These are phyloP conservation scores for Pycnonotus jocosus DNA, from an alignment of 2,113 vertebrate genomes.

Conservation along the genomic window DNA sequence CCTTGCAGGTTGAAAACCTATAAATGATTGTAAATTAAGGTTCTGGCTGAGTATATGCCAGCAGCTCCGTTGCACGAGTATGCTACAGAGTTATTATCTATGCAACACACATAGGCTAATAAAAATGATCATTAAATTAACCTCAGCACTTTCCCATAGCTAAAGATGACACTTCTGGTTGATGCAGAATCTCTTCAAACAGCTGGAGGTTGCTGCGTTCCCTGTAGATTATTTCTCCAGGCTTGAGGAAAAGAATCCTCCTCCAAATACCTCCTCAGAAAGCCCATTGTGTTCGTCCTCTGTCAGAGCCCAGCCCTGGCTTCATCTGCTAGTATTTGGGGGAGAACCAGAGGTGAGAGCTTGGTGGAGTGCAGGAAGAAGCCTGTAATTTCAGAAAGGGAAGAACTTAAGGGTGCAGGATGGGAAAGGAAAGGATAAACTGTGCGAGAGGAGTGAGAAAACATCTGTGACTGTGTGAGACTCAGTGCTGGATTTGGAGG, in stretches of 20 bases:
- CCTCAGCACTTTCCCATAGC: background rate
- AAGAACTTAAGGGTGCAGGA: background rate
- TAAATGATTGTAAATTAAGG: background rate
- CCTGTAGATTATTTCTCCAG: background rate
- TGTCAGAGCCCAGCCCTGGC: background rate
- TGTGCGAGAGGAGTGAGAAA: background rate
- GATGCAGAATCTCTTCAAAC: background rate
- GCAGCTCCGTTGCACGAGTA: fast-evolving
- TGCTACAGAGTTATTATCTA: background rate
- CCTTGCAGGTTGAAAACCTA: background rate
- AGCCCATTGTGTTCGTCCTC: background rate
- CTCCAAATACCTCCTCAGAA: background rate
- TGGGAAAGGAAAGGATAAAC: background rate
- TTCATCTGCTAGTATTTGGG: background rate
- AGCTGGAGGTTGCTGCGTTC: background rate
- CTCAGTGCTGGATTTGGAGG: background rate
- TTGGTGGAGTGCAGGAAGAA: background rate
- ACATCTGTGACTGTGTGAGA: background rate
- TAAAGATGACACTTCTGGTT: background rate
- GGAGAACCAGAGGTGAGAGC: background rate
- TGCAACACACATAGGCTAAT: background rate
- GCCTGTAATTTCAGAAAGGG: background rate
- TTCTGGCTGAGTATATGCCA: background rate
- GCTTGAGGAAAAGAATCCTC: background rate
- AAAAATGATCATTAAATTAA: slow-evolving; percentile 1